These are phyloP conservation scores for Lerema accius DNA, from an alignment of 1,140 invertebrate genomes.

Conservation along the genomic window DNA sequence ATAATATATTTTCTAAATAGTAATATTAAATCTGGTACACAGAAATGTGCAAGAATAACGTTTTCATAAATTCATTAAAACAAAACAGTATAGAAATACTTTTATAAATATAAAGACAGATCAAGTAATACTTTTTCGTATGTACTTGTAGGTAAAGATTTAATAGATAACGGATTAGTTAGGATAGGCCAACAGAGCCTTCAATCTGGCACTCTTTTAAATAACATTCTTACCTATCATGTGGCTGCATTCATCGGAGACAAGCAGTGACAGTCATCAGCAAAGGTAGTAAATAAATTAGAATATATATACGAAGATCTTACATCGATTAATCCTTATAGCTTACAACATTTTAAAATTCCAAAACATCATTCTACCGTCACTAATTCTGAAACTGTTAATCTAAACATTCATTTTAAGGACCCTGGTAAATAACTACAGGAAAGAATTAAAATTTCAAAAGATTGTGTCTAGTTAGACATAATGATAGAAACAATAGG, in stretches of 20 bases:
- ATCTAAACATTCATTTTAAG: not conserved
- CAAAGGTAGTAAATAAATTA: not conserved
- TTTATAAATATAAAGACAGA: not conserved
- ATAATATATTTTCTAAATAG: conserved; percentile 3
- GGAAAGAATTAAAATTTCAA: not conserved
- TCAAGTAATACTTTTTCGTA: not conserved
- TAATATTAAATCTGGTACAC: conserved; percentile 14
- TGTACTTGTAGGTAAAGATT: no score
- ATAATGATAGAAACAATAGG: not conserved
- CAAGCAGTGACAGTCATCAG: not conserved
- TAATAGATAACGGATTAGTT: not conserved
- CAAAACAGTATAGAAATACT: not conserved
- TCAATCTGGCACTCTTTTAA: conserved; percentile 12
- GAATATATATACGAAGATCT: not conserved
- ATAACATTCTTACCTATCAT: conserved; percentile 8
- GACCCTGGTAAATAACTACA: conserved; percentile 9
- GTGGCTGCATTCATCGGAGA: conserved; percentile 10
- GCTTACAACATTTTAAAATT: not conserved
- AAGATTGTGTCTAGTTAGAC: no score
- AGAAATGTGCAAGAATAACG: conserved; percentile 17
- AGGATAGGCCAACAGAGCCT: conserved; percentile 8
- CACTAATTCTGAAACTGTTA: not conserved
- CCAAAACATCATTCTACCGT: not conserved
- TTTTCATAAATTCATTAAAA: conserved; percentile 20
- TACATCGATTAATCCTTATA: not conserved